phyloP scores from a whole-genome alignment of 2,113 vertebrate species.

The Xyrauchen texanus region DNA sequence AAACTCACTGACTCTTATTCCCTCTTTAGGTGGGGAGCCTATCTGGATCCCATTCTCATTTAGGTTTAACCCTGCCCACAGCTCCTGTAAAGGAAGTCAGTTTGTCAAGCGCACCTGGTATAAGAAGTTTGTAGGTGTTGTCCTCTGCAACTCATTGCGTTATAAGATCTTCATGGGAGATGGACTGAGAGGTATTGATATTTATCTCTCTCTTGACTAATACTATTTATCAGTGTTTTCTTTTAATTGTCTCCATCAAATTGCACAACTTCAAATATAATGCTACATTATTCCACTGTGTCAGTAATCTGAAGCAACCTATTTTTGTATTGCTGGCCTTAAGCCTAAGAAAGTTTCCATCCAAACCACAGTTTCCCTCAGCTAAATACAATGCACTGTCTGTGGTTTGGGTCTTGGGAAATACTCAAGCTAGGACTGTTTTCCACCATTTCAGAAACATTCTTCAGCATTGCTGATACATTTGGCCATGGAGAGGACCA shows the following conservation, averaged over 20 bases:
- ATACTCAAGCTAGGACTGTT: background rate
- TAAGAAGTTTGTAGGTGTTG: slow-evolving; percentile 93
- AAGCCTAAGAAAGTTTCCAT: slow-evolving; percentile 1
- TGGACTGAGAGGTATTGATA: slow-evolving; percentile 84
- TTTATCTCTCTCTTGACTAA: background rate
- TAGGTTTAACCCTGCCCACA: slow-evolving; percentile 86
- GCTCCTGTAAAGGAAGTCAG: slow-evolving; percentile 91
- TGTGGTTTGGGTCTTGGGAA: slow-evolving; percentile 14
- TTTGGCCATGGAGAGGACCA: slow-evolving; percentile 95
- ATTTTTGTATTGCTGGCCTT: slow-evolving; percentile 13
- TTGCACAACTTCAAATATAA: background rate
- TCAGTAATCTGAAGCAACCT: slow-evolving; percentile 3
- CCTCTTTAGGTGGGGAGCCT: slow-evolving; percentile 87
- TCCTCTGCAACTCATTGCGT: slow-evolving; percentile 94
- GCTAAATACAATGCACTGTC: slow-evolving; percentile 18
- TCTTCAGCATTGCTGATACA: slow-evolving; percentile 93
- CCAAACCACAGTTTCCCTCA: slow-evolving; percentile 35
- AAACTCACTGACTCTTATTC: background rate
- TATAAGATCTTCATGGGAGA: slow-evolving; percentile 99
- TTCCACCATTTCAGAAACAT: slow-evolving; percentile 79
- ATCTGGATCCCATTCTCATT: slow-evolving; percentile 96
- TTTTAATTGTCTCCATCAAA: background rate
- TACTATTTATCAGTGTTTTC: background rate
- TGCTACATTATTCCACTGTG: slow-evolving; percentile 7
- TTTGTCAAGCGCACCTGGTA: slow-evolving; percentile 98